Evolutionary conservation across 1,140 invertebrate genomes (phyloP), one percentile per base, ranked within the genome.

Genomic region (Drosophila albomicans): DNA sequence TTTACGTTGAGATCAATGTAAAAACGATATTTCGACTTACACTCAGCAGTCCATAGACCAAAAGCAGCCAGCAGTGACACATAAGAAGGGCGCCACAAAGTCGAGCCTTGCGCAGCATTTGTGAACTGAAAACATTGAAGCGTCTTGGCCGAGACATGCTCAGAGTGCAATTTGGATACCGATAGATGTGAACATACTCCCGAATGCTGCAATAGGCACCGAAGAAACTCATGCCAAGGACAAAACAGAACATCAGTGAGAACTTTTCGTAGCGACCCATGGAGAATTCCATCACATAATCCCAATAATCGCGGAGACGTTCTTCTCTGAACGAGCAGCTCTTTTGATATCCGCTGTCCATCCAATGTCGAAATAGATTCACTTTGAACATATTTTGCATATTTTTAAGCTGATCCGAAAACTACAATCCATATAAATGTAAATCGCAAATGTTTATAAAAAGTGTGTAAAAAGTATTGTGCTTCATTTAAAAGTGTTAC

Each of bases 91-190:
- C 20, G 10, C 79, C 76, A 0, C 57, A 0, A 0, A 82, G 4
- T 0, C 79, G 71, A 0, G 32, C 48, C 8, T n/a, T 25, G 0
- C 64, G 64, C 3, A 82, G 11, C 6, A 28, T 7, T 6, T 8
- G 5, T 0, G 30, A 0, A 0, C 7, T 11, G 11, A 61, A 1
- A 1, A 82, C 41, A 16, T 52, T 63, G 10, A 66, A 82, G 6
- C 45, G 54, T 0, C 81, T 75, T 1, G 49, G 32, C 11, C 81
- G 75, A 64, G 75, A 82, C 79, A 79, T 58, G 1, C n/a, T 13
- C 1, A 75, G 13, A 6, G 35, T 15, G 0, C 7, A 13, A 2
- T 38, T 25, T 4, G 59, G 28, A 8, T 32, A n/a, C 1, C 1
- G 38, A 46, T 25, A 66, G n/a, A 82, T 35, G 0, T 13, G 38